These are phyloP conservation scores for Herminia tarsipennalis DNA, from an alignment of 2,888 invertebrate genomes.

Conservation along the genomic window DNA sequence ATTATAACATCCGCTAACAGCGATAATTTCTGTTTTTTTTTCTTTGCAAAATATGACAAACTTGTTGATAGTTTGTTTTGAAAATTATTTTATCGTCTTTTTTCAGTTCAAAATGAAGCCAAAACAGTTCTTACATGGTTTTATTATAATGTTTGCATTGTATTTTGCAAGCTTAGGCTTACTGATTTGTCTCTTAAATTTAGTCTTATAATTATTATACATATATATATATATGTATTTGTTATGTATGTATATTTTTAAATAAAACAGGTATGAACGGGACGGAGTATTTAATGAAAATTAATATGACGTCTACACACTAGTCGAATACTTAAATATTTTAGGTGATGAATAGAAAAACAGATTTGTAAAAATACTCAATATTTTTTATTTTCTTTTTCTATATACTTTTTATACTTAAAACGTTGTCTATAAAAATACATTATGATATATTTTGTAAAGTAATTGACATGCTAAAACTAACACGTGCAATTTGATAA, in stretches of 20 bases:
- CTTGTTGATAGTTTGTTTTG: slow-evolving; percentile 18
- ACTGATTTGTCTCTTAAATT: too few species aligned
- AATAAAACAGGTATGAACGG: slow-evolving; percentile 60
- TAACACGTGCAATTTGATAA: background rate
- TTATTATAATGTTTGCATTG: too few species aligned
- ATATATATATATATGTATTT: background rate
- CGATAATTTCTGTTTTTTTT: background rate
- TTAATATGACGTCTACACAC: slow-evolving; percentile 60
- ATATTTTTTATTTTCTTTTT: slow-evolving; percentile 1
- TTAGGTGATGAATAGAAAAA: slow-evolving; percentile 3
- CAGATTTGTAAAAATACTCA: background rate
- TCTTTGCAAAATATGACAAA: background rate
- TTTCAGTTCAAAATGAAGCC: too few species aligned
- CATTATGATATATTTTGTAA: slow-evolving; percentile 7
- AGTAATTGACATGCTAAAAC: background rate
- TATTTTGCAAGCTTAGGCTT: too few species aligned
- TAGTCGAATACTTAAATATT: slow-evolving; percentile 4
- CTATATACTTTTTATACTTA: background rate
- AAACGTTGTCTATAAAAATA: slow-evolving; percentile 3
- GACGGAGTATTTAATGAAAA: slow-evolving; percentile 63
- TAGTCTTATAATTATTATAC: too few species aligned
- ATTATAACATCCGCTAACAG: background rate
- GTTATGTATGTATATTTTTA: slow-evolving; percentile 23
- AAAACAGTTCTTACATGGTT: too few species aligned
- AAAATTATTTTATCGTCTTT: slow-evolving; percentile 12